Evolutionary conservation across 2,888 invertebrate species (phyloP), one percentile per base, ranked within the genome.

Genomic region (Lasioglossum oenotherae): DNA sequence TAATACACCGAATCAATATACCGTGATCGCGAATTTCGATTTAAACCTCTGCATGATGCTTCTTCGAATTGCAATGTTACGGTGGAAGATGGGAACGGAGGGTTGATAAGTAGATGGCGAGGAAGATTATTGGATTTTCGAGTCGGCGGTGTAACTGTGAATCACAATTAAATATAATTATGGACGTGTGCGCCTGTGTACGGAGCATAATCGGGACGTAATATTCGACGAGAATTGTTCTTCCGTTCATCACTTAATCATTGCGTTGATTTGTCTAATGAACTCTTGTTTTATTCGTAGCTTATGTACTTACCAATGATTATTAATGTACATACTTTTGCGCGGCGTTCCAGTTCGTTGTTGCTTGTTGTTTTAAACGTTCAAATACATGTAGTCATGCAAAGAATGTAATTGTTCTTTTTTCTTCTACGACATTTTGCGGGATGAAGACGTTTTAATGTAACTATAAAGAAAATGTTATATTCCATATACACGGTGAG

Each of bases 91-190:
- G 4, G 46, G 38, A 1, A 27, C 23, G 64, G 27, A 67, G 78
- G 67, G 60, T 78, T 75, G 82, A 77, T 82, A 82, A 82, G 53
- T 80, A 85, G 83, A 83, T 85, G 77, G 53, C 35, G 72, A 64
- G 71, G 69, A 77, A 76, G 80, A 74, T 57, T 83, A 83, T 85
- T 74, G 60, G 82, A 80, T 85, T 53, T 80, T 83, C 80, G 80
- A 31, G 78, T 74, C 75, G 67, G 46, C 60, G 53, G 16, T 75
- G 75, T 38, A 38, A 71, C 79, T 38, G 57, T 27, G 76, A 84
- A 81, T 78, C 76, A 74, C 71, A 74, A 67, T 67, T 35, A 35
- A 67, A 67, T 35, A 67, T 67, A 38, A 67, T 67, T 38, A 67
- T 19, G 23, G 19, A 35, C 19, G 23, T 10, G 35, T 10, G 8